Percentiles rank a stretch among this genome's conserved stretches.
These are phyloP conservation scores for Montipora cactus DNA, from an alignment of 64 coral and sea anemone species.

Conservation along the genomic window DNA sequence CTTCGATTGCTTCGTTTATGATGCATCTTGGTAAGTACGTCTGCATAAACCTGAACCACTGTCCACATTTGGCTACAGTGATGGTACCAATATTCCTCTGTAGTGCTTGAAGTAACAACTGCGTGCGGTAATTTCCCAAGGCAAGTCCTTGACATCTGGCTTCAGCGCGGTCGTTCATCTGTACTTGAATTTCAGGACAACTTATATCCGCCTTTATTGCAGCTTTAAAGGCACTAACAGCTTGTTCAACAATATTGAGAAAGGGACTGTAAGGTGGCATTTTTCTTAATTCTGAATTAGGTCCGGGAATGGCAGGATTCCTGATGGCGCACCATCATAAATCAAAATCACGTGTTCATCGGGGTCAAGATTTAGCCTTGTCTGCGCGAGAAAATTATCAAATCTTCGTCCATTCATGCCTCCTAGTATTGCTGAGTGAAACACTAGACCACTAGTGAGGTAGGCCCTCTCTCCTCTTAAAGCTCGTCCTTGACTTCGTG, in stretches of 20 bases:
- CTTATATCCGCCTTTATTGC: constrained; percentile 43
- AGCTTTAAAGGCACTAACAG: constrained; percentile 47
- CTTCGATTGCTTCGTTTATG: constrained; percentile 74
- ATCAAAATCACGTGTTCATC: no score
- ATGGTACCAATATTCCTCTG: constrained; percentile 41
- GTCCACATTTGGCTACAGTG: constrained; percentile 34
- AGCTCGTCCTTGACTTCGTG: no score
- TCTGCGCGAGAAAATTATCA: no score
- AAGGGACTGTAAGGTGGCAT: constrained; percentile 40
- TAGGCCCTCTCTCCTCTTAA: no score
- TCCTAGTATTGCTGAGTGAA: no score
- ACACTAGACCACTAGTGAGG: no score
- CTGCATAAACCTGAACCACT: constrained; percentile 69
- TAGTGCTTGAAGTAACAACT: constrained; percentile 50
- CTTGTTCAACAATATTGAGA: constrained; percentile 52
- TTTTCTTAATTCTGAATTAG: constrained; percentile 30
- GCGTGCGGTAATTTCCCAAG: constrained; percentile 38
- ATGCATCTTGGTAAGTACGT: constrained; percentile 71
- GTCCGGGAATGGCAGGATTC: not conserved
- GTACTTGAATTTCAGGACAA: constrained; percentile 43
- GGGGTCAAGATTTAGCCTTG: no score
- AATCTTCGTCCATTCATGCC: no score
- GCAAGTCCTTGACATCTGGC: constrained; percentile 26
- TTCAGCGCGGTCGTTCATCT: constrained; percentile 42
- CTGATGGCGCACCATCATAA: no score